Conservation (phyloP, 2,797 vertebrate genomes). For the Tadarida brasiliensis region DNA sequence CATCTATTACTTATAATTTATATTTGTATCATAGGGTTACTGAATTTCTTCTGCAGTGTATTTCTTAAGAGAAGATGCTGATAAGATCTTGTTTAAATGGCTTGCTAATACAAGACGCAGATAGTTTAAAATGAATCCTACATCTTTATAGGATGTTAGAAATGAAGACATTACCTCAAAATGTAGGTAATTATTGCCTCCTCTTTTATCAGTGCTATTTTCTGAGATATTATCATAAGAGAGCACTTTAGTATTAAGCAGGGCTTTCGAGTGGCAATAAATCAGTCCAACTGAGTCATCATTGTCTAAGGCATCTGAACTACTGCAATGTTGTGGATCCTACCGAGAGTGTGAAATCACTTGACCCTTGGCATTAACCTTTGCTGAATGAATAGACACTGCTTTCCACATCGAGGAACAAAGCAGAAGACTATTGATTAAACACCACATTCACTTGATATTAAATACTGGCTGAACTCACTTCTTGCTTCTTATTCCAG, state of each 20-base stretch:
- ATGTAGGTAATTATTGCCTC: conserved; percentile 90
- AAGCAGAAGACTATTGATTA: conserved; percentile 98
- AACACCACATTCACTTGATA: conserved; percentile 96
- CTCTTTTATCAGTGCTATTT: conserved; percentile 90
- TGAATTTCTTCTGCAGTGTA: conserved; percentile 78
- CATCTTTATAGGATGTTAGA: conserved; percentile 89
- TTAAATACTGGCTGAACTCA: conserved; percentile 95
- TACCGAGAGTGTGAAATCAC: conserved; percentile 99
- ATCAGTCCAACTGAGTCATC: conserved; percentile 98
- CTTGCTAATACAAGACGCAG: conserved; percentile 88
- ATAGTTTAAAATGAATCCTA: conserved; percentile 89
- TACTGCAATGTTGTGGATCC: conserved; percentile 94
- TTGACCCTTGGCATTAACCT: conserved; percentile 99
- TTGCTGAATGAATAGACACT: conserved; percentile 95
- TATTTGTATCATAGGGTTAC: conserved; percentile 79
- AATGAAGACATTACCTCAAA: conserved; percentile 91
- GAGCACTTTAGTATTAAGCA: conserved; percentile 92
- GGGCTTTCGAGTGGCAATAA: conserved; percentile 94
- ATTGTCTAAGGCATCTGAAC: conserved; percentile 95
- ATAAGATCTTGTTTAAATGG: conserved; percentile 87
- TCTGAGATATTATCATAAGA: conserved; percentile 96
- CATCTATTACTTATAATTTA: conserved; percentile 82
- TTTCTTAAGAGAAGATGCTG: conserved; percentile 84
- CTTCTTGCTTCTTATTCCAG: conserved; percentile 88
- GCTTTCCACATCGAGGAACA: conserved; percentile 95